Base-by-base conservation (phyloP, 2,797 vertebrate species). In the Sciurus carolinensis region DNA sequence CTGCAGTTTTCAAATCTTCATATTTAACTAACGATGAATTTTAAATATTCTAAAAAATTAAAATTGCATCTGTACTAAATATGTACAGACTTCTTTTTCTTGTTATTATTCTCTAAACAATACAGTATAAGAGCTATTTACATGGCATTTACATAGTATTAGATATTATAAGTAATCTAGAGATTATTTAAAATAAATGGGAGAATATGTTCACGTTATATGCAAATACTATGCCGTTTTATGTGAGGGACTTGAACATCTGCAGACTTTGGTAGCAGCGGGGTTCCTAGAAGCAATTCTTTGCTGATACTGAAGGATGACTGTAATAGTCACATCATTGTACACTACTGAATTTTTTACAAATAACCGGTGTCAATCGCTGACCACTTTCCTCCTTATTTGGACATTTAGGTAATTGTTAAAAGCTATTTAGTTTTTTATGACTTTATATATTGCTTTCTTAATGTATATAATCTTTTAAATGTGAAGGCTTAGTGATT, bases 371-470 rank as follows among this genome's bases (percentile, higher is more conserved):
- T 90, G 39, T 90, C 2, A 69, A 50, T 79, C 22, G 52, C 50
- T 64, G 81, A 92, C 15, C 13, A 47, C 47, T 87, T 94, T 75
- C 62, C 88, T 52, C 4, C 33, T 84, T 79, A 96, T 86, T 95
- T 94, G 52, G 33, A 76, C 12, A 42, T 73, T 83, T 50, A 80
- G 47, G 36, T 96, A 85, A 64, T 86, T 91, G 44, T 59, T 93
- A 72, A 83, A 94, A 96, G 52, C 15, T 80, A 83, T 84, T 95
- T 93, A 67, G 42, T 76, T 87, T 30, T 87, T 22, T 64, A 10
- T 47, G 39, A 26, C 80, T 93, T 93, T 85, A 28, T 72, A 59
- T 73, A 75, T 64, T 90, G 80, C 28, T 87, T 96, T 84, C 28
- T 81, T 36, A 76, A 87, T 36, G 28, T 95, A 75, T 59, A 54